phyloP scores from a whole-genome alignment of 2,888 invertebrate genomes.

The Epirrita christyi region DNA sequence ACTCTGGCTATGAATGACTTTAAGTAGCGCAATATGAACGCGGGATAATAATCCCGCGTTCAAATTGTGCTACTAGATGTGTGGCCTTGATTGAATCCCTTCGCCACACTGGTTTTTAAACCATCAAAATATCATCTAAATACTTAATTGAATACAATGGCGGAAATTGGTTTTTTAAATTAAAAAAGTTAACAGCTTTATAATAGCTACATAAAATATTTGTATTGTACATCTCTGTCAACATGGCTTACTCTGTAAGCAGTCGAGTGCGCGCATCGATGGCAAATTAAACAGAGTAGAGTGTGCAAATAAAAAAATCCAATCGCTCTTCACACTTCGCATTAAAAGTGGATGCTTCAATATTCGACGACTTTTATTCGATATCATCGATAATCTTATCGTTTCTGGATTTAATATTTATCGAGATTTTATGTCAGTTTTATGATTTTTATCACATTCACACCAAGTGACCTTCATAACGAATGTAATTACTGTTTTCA shows the following conservation, averaged over 20 bases:
- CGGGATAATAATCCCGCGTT: no score
- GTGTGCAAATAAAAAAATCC: conserved; percentile 49
- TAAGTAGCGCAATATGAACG: no score
- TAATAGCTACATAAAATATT: not conserved
- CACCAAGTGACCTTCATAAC: no score
- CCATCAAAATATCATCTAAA: no score
- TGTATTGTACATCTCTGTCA: conserved; percentile 12
- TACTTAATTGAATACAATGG: no score
- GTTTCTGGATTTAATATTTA: conserved; percentile 11
- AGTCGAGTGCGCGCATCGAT: conserved; percentile 36
- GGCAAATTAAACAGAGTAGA: conserved; percentile 49
- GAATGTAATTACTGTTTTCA: no score
- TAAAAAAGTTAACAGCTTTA: no score
- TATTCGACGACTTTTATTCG: conserved; percentile 23
- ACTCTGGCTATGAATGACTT: no score
- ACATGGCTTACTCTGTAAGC: conserved; percentile 27
- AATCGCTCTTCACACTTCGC: conserved; percentile 40
- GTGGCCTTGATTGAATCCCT: no score
- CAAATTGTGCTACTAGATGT: no score
- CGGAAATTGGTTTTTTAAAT: no score
- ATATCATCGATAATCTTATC: conserved; percentile 23
- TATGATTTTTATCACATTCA: conserved; percentile 2
- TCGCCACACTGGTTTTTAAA: no score
- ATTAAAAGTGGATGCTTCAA: conserved; percentile 31
- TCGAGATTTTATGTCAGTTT: conserved; percentile 10